Base-by-base conservation (phyloP, 2,888 invertebrate genomes). In the Parthenolecanium corni region DNA sequence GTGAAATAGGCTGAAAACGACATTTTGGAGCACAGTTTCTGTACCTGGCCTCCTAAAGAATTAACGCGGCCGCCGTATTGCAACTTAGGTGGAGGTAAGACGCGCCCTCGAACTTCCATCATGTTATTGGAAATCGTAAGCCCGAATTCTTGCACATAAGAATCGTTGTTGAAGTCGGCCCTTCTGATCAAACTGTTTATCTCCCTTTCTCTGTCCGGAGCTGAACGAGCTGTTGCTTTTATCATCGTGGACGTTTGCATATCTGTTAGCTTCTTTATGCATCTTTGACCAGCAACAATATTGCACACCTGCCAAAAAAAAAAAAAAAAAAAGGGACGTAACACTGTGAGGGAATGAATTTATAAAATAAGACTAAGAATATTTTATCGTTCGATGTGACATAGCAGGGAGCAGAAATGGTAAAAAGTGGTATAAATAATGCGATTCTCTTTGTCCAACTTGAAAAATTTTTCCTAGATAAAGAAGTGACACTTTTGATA, bases 211-310 rank as follows among this genome's bases (percentile, higher is more conserved):
- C 95, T 76, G 74, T 90, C 89, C 0, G 95, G 95, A 12, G 95
- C 95, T n/a, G 93, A 93, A 57, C 95, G 81, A 11, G 98, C 98
- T 2, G 98, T 99, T 12, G 98, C 98, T 79, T 98, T 98, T 74
- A 98, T 99, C 98, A 99, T 99, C 5, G 98, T 98, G 6, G 97
- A 98, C 5, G 98, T 99, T 76, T 99, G 98, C 91, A 96, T 96
- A 72, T 99, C 98, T 14, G 98, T 98, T 67, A 99, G 78, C 76
- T 99, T 99, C 77, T 99, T 99, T 70, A 99, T 99, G 76, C 98
- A 99, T 65, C 98, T 81, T 76, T 99, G 98, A 31, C 98, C 98
- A 3, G 96, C 94, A 57, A 99, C 98, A 71, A 99, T 97, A 75
- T 98, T 97, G 76, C 98, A 98, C 66, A 98, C 97, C 81, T 82